Base-by-base conservation (phyloP, 2,888 invertebrate genomes). In the Coenonympha glycerion region DNA sequence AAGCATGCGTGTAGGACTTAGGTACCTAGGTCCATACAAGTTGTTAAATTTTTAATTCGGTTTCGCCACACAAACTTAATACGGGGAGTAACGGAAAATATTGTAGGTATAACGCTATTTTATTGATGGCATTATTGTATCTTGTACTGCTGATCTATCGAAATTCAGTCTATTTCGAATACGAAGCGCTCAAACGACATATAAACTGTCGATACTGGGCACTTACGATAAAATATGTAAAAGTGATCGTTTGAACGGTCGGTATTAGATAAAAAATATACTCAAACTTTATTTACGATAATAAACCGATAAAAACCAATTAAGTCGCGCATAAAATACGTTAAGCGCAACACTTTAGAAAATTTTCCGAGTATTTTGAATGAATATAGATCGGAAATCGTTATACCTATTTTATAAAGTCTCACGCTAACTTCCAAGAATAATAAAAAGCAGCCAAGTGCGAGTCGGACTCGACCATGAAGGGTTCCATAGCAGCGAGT, bases 221-320 rank as follows among this genome's bases (percentile, higher is more conserved):
- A 22, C 22, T 31, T 37, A 36, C 16, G 41, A 51, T 58, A 56
- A 56, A 52, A 44, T 47, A 55, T 45, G 55, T 47, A 45, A 39
- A 46, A 30, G 33, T 22, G 11, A 41, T 47, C 50, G 45, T 53
- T 53, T 41, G 39, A 55, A 44, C 48, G 49, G 51, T 51, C 53
- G 52, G 34, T 18, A 16, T 24, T 51, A 44, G 55, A 59, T 58
- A 56, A 55, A 53, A 49, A 52, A 57, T 40, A 15, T 22, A 18
- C 30, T 39, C 21, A 33, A 39, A 28, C 39, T 50, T 71, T 69
- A 77, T 79, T 75, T 78, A 77, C 68, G 73, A 65, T 71, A 66
- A 58, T 74, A 75, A 76, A 71, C 68, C 66, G 77, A 80, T 81
- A 79, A 73, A 69, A 53, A 58, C 54, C 66, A 68, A 74, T 79